Base-by-base conservation (phyloP, 2,888 invertebrate genomes). In the Spodoptera picta region DNA sequence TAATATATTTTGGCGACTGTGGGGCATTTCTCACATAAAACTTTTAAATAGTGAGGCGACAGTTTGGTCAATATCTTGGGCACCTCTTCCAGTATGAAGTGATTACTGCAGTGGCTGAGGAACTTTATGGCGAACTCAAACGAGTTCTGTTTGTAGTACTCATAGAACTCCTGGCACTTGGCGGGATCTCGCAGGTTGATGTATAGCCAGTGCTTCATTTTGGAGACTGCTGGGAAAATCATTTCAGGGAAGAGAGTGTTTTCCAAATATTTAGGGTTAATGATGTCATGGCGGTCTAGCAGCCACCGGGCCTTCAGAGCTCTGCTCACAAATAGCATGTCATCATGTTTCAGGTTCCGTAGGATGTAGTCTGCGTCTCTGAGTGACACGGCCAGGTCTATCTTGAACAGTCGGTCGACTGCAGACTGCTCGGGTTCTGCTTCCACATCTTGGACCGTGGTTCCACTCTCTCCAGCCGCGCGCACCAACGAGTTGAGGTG, bases 301-400 rank as follows among this genome's bases (percentile, higher is more conserved):
- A 93, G 77, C 92, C 92, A 92, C 14, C 61, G 73, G 36, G 85
- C 77, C 73, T 89, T 90, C 1, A 93, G 72, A 0, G 90, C 89
- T 81, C 85, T 86, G 67, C 86, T 89, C 0, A 92, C 91, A 59
- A 85, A 91, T 0, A 93, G 70, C 88, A 92, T 86, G 58, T 92
- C 89, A 19, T 86, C 83, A 27, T 88, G 82, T 82, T 89, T 89
- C 31, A 92, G 73, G 53, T 81, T 89, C 14, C 77, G 60, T 12
- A 91, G 27, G 10, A 92, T 86, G 58, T 83, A 92, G 14, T 89
- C 81, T 0, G 87, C 76, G 62, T 90, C 69, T 60, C 75, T 84
- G 19, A 82, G 68, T 69, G 86, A 84, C 10, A 81, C 85, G 4
- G 93, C 91, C 3, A 92, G 69, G 14, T 91, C 86, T 54, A 92